phyloP scores from a whole-genome alignment of 2,888 invertebrate species.

The Physocephala rufipes region DNA sequence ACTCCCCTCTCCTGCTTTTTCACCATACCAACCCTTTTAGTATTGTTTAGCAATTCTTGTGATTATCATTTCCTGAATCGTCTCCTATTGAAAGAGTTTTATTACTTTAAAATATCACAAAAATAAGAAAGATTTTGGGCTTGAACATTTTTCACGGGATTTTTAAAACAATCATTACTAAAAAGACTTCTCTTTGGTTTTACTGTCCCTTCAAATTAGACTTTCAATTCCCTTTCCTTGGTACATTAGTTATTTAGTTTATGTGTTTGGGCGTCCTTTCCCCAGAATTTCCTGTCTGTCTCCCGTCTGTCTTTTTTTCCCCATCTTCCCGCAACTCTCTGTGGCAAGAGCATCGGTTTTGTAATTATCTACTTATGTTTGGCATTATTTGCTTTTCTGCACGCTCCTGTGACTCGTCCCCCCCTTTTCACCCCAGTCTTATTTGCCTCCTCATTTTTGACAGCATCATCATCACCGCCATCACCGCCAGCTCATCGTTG shows the following conservation, averaged over 20 bases:
- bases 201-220: not conserved
- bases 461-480: not conserved
- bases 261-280: constrained; percentile 22
- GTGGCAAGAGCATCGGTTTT: constrained; percentile 45
- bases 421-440: constrained; percentile 1
- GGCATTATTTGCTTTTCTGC: constrained; percentile 35
- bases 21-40: too few relatives aligned
- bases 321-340: constrained; percentile 18
- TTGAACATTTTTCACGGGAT: too few relatives aligned
- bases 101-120: too few relatives aligned
- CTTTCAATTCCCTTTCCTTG: not conserved
- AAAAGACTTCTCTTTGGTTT: too few relatives aligned
- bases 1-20: too few relatives aligned
- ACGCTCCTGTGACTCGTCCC: too few relatives aligned
- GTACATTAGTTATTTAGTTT: not conserved
- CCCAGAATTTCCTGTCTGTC: constrained; percentile 3
- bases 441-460: not conserved
- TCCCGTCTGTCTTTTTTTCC: not conserved
- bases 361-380: constrained; percentile 51
- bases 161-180: too few relatives aligned
- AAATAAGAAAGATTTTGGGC: too few relatives aligned
- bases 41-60: too few relatives aligned
- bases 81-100: too few relatives aligned
- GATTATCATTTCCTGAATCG: too few relatives aligned
- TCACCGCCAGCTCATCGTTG: not conserved